A percentile compares a stretch with the other conserved stretches of the same genome.
phyloP scores from a whole-genome alignment of 2,797 vertebrate genomes.

The Cottoperca gobio region DNA sequence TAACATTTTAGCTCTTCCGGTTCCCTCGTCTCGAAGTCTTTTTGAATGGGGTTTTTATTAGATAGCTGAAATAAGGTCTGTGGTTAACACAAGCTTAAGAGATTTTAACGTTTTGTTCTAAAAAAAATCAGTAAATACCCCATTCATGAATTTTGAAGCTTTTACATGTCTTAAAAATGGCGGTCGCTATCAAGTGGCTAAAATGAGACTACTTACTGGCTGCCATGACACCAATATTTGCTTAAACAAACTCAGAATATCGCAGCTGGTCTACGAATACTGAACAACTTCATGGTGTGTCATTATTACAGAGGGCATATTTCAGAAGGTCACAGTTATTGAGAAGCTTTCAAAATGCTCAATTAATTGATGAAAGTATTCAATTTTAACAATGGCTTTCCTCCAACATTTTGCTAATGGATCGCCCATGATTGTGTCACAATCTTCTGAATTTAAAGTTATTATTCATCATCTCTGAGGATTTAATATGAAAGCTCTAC shows the following conservation, averaged over 20 bases:
- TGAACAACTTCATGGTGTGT: neutral
- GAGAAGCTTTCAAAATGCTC: conserved; percentile 17
- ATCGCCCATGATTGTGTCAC: neutral
- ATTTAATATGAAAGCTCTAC: neutral
- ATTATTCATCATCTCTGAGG: conserved; percentile 12
- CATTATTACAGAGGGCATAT: conserved; percentile 7
- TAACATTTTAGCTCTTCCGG: too few relatives aligned
- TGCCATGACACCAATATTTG: conserved; percentile 23
- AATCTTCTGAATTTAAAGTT: conserved; percentile 7
- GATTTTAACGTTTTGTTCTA: too few relatives aligned
- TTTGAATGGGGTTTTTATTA: too few relatives aligned
- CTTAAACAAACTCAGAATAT: conserved; percentile 1
- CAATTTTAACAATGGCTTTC: neutral
- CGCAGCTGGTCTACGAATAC: conserved; percentile 4
- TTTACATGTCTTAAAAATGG: too few relatives aligned
- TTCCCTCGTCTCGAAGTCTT: too few relatives aligned
- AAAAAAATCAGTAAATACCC: too few relatives aligned
- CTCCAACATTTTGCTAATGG: conserved; percentile 9
- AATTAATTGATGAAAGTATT: conserved; percentile 12
- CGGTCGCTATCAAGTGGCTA: too few relatives aligned
- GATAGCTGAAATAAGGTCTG: too few relatives aligned
- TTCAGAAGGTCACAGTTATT: conserved; percentile 30
- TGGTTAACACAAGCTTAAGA: too few relatives aligned
- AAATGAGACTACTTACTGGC: too few relatives aligned
- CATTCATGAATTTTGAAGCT: too few relatives aligned